Evolutionary conservation across 2,113 vertebrate species (phyloP), one percentile per base, ranked within the genome.

Genomic region (Psettodes erumei): DNA sequence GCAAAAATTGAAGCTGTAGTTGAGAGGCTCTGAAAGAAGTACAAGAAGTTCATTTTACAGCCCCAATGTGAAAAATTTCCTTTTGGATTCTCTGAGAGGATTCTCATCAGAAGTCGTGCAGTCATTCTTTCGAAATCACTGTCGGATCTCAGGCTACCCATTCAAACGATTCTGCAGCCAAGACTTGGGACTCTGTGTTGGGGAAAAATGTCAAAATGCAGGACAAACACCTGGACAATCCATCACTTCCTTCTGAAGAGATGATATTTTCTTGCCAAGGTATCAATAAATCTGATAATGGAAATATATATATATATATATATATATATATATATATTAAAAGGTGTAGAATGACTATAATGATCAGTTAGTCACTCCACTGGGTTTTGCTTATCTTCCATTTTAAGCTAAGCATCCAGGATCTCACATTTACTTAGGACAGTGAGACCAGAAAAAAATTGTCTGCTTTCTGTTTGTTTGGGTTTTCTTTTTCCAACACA

Each of bases 321-420:
- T n/a, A n/a, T n/a, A n/a, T n/a, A n/a, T n/a, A n/a, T n/a, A n/a
- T n/a, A n/a, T n/a, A n/a, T n/a, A n/a, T 45, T 18, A 63, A 63
- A 73, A 59, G 37, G 12, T 53, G 53, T 12, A 27, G 56, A 23
- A 23, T n/a, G 18, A 40, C 2, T 37, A 59, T 27, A 15, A 50
- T 67, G 71, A 73, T 71, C 13, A 32, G n/a, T n/a, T 63, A 40
- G 79, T 75, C 28, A 85, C 72, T 66, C 43, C 42, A 43, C 27
- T 50, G 33, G 11, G 23, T 68, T 78, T 54, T 66, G 32, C 23
- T 40, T 27, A 56, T 64, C 69, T 76, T 37, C n/a, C 43, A 27
- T 71, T 65, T 9, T 15, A 43, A 58, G 61, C 28, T 23, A 38
- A 16, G 40, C 8, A 5, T 48, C 45, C 37, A 32, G 18, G 5